phyloP scores from a whole-genome alignment of 2,888 invertebrate species.

The Geophilus truncorum region DNA sequence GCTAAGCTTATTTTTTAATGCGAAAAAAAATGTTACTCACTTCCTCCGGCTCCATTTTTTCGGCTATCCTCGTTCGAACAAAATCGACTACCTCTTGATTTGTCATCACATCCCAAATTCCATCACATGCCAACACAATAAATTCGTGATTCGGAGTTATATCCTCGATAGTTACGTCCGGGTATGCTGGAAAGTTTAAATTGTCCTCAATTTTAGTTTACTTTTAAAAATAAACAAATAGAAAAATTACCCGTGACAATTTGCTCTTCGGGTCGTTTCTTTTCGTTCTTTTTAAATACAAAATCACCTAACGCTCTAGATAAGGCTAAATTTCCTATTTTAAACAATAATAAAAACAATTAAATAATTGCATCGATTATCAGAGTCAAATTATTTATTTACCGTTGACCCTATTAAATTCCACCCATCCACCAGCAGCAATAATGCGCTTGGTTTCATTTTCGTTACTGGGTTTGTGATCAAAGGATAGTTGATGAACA shows the following conservation, averaged over 20 bases:
- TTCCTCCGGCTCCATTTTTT: conserved; percentile 80
- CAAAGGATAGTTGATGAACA: conserved; percentile 71
- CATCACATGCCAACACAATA: conserved; percentile 93
- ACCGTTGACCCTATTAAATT: conserved; percentile 96
- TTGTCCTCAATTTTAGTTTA: background rate
- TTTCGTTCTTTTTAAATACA: conserved; percentile 85
- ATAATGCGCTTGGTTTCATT: conserved; percentile 78
- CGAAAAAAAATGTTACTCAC: conserved; percentile 43
- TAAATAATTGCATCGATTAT: background rate
- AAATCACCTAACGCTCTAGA: conserved; percentile 96
- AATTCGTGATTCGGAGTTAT: conserved; percentile 92
- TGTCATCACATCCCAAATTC: conserved; percentile 97
- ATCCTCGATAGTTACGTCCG: conserved; percentile 78
- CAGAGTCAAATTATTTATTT: background rate
- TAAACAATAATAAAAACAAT: background rate
- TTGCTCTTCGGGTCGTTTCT: conserved; percentile 83
- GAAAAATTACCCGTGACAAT: conserved; percentile 77
- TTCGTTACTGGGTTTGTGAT: conserved; percentile 93
- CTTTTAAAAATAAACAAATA: background rate
- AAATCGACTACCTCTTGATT: conserved; percentile 91
- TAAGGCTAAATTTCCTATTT: conserved; percentile 70
- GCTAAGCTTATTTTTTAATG: too few species aligned
- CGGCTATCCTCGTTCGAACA: conserved; percentile 73
- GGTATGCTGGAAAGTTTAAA: conserved; percentile 62
- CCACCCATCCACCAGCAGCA: conserved; percentile 96